Evolutionary conservation across 2,888 invertebrate species (phyloP).

Genomic region (Chymomyza amoena): DNA sequence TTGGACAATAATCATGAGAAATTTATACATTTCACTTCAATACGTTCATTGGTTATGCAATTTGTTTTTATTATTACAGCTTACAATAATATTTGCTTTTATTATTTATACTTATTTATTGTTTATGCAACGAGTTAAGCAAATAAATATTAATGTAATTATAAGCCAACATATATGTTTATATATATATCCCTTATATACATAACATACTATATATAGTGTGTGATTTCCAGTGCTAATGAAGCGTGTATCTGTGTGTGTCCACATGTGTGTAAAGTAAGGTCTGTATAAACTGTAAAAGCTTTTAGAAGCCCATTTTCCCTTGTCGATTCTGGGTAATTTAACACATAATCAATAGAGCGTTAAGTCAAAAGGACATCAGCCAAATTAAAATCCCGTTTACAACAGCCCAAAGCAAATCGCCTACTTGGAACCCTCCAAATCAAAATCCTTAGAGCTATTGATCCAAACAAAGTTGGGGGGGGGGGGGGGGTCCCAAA

Average conservation of each 20-base stretch:
- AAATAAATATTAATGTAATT: conserved; percentile 17
- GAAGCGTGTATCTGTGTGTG: background rate
- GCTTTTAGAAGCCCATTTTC: conserved; percentile 41
- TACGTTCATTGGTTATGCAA: conserved; percentile 39
- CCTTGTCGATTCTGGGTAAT: conserved; percentile 57
- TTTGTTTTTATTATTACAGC: conserved; percentile 34
- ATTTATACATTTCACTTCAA: conserved; percentile 31
- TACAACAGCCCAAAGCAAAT: conserved; percentile 28
- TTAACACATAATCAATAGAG: conserved; percentile 66
- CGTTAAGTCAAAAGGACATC: conserved; percentile 33
- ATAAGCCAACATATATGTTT: background rate
- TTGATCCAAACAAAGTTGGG: background rate
- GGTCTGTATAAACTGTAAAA: background rate
- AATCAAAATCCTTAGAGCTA: background rate
- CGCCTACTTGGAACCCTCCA: background rate
- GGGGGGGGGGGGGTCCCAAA: too few species aligned
- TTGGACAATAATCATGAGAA: background rate
- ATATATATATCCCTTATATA: too few species aligned
- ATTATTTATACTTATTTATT: background rate
- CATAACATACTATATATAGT: background rate
- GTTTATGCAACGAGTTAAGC: background rate
- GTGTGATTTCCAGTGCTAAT: background rate
- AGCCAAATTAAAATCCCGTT: conserved; percentile 51
- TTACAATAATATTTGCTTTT: conserved; percentile 33
- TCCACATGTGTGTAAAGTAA: background rate